Percentiles rank a stretch among this genome's conserved stretches.
phyloP scores from a whole-genome alignment of 2,888 invertebrate genomes.

The Drosophila macrothrix region DNA sequence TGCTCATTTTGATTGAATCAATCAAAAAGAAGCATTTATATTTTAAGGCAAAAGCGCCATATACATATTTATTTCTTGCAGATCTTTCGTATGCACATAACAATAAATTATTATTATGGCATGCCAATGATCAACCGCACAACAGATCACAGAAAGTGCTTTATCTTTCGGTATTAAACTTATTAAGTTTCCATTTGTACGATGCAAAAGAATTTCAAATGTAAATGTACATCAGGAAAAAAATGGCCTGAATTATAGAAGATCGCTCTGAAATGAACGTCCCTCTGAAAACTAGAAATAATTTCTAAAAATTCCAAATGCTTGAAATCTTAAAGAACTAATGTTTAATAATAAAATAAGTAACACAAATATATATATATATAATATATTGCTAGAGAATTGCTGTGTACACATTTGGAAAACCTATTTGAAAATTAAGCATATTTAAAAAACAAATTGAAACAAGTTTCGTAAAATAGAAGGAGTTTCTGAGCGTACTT shows the following conservation, averaged over 20 bases:
- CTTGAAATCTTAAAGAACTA: background rate
- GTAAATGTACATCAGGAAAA: background rate
- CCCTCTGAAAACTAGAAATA: background rate
- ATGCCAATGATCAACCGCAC: conserved; percentile 38
- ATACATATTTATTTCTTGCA: conserved; percentile 45
- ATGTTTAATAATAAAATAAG: background rate
- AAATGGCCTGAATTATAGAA: too few species aligned
- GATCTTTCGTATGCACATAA: conserved; percentile 61
- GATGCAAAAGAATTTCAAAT: background rate
- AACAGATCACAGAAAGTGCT: conserved; percentile 22
- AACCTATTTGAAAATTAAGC: background rate
- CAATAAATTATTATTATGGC: conserved; percentile 73
- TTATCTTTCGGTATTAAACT: conserved; percentile 45
- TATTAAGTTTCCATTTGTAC: conserved; percentile 59
- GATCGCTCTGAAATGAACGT: too few species aligned
- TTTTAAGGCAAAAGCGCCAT: conserved; percentile 32
- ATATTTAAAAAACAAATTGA: background rate
- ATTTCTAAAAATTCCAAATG: background rate
- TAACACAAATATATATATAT: too few species aligned
- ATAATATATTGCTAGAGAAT: too few species aligned
- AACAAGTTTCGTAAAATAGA: background rate
- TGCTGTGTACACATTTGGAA: background rate
- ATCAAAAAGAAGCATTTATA: conserved; percentile 79
- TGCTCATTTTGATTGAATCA: conserved; percentile 83
- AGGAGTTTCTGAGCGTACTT: background rate